Conservation (phyloP, 1,140 invertebrate species). For the Protaetia brevitarsis region DNA sequence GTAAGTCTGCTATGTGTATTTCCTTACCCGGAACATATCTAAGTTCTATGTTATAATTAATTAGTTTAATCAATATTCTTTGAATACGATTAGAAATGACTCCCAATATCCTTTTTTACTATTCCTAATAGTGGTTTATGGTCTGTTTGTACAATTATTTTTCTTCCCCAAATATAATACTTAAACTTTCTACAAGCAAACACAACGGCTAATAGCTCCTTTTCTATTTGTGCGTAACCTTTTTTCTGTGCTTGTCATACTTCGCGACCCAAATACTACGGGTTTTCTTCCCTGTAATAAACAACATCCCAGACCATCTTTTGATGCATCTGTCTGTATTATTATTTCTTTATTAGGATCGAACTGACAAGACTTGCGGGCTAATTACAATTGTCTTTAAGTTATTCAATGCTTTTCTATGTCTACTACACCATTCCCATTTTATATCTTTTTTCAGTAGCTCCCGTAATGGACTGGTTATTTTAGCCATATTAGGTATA, state of each 20-base stretch:
- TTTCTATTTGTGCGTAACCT: not conserved
- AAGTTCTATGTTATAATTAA: not conserved
- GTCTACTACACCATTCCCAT: not conserved
- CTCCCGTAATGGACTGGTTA: slow-evolving; percentile 31
- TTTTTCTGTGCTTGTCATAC: not conserved
- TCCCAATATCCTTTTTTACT: not conserved
- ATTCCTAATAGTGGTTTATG: slow-evolving; percentile 4
- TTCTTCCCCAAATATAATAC: not conserved
- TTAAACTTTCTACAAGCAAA: not conserved
- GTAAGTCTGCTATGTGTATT: not conserved
- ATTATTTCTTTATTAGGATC: not conserved
- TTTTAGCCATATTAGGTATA: slow-evolving; percentile 33
- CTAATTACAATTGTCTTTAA: not conserved
- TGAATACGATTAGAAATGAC: too few relatives aligned
- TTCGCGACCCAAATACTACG: not conserved
- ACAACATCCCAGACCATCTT: not conserved
- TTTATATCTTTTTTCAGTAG: too few relatives aligned
- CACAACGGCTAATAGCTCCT: not conserved
- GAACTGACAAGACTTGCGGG: not conserved
- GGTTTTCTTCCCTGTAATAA: not conserved
- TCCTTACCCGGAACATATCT: not conserved
- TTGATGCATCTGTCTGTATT: not conserved
- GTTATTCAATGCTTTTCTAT: not conserved
- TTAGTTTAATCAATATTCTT: not conserved
- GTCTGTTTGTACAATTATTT: not conserved